Evolutionary conservation across 2,113 vertebrate genomes (phyloP).

Genomic region (Labeo catla): DNA sequence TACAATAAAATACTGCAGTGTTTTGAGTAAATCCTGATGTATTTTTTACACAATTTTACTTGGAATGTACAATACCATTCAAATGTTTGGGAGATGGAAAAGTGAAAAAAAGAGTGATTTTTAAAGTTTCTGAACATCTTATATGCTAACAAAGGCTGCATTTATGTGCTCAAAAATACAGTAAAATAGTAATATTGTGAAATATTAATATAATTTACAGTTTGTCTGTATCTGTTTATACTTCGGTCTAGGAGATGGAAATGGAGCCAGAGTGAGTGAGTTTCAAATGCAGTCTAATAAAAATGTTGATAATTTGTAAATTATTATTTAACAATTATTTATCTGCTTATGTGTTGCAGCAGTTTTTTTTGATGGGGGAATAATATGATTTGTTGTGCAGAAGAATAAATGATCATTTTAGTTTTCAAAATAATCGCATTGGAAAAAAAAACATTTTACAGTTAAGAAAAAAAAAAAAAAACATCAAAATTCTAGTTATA

Average conservation of each 20-base stretch:
- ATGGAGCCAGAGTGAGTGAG: neutral
- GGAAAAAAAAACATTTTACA: too few species aligned
- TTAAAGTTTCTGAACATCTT: neutral
- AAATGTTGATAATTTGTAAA: neutral
- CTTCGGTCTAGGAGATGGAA: neutral
- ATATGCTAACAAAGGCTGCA: neutral
- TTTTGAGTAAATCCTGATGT: constrained; percentile 13
- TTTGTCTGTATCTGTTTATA: neutral
- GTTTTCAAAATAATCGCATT: too few species aligned
- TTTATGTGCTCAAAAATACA: neutral
- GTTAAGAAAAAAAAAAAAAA: too few species aligned
- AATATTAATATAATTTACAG: neutral
- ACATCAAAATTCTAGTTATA: too few species aligned
- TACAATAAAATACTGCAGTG: constrained; percentile 44
- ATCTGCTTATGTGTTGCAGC: neutral
- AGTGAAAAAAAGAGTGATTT: too few species aligned
- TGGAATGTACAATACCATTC: neutral
- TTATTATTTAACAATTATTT: neutral
- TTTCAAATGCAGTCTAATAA: neutral
- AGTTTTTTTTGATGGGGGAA: neutral
- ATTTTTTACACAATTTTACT: neutral
- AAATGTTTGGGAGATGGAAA: neutral
- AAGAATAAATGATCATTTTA: neutral
- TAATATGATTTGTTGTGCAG: neutral
- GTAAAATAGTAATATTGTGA: neutral